Percentiles rank a stretch among this genome's conserved stretches.
Conservation (phyloP, 1,140 invertebrate genomes). For the Fopius arisanus region DNA sequence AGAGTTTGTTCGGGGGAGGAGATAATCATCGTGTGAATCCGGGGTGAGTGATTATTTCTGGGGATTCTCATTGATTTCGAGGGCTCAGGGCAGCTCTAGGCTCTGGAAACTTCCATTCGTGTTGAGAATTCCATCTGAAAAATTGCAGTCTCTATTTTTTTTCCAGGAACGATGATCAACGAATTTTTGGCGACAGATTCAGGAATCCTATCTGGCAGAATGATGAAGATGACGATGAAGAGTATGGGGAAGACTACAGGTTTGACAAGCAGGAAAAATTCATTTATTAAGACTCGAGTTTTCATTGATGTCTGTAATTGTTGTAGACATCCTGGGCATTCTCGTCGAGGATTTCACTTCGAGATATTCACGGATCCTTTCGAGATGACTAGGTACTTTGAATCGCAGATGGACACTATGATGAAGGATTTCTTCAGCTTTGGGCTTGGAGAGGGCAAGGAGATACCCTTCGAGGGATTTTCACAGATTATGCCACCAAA, state of each 20-base stretch:
- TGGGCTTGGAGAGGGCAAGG: conserved; percentile 18
- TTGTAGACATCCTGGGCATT: conserved; percentile 31
- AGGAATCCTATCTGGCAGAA: conserved; percentile 55
- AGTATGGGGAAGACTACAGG: conserved; percentile 45
- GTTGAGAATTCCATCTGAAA: too few species aligned
- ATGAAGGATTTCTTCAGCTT: conserved; percentile 36
- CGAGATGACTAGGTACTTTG: conserved; percentile 52
- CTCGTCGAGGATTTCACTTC: conserved; percentile 37
- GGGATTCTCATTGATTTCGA: background rate
- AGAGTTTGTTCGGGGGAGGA: background rate
- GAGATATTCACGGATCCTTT: conserved; percentile 50
- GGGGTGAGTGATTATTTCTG: conserved; percentile 7
- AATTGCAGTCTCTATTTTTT: too few species aligned
- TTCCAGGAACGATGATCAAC: conserved; percentile 41
- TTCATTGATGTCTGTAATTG: too few species aligned
- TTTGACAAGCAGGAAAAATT: conserved; percentile 24
- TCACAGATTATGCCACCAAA: conserved; percentile 31
- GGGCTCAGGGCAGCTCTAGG: background rate
- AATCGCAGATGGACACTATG: conserved; percentile 52
- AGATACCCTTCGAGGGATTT: background rate
- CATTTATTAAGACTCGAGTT: too few species aligned
- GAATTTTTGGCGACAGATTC: conserved; percentile 39
- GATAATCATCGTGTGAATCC: conserved; percentile 17
- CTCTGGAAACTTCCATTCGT: background rate
- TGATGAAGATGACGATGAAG: conserved; percentile 48